Evolutionary conservation across 2,797 vertebrate species (phyloP).

Genomic region (Malurus leucopterus): DNA sequence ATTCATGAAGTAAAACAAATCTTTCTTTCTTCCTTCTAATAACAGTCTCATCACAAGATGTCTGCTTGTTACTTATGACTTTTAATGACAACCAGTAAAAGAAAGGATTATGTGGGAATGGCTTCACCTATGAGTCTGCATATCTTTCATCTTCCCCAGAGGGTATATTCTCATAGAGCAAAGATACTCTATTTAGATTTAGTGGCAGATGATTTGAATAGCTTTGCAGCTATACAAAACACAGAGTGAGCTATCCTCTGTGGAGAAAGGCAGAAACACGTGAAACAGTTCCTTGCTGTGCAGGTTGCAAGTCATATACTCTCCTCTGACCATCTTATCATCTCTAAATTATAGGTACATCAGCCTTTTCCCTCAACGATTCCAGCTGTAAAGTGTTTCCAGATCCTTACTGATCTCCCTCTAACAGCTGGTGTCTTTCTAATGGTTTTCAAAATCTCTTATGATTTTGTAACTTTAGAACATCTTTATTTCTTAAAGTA

Average conservation of each 20-base stretch:
- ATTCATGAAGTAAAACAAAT: slow-evolving; percentile 28
- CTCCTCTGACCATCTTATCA: neutral
- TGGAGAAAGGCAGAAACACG: neutral
- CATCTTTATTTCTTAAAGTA: neutral
- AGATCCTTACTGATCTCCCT: neutral
- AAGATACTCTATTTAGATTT: neutral
- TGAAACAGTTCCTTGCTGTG: neutral
- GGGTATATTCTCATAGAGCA: neutral
- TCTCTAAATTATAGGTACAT: neutral
- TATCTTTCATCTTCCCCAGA: neutral
- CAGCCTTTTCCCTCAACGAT: neutral
- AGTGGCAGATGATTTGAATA: neutral
- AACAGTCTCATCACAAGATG: slow-evolving; percentile 4
- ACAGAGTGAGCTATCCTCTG: neutral
- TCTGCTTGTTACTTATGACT: neutral
- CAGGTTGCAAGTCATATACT: neutral
- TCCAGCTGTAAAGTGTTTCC: neutral
- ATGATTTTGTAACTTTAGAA: neutral
- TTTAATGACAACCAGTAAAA: neutral
- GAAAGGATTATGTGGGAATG: slow-evolving; percentile 1
- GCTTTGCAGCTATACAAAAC: neutral
- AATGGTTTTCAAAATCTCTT: neutral
- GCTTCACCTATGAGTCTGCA: slow-evolving; percentile 1
- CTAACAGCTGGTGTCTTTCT: neutral
- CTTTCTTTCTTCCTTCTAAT: neutral